Evolutionary conservation across 2,113 vertebrate species (phyloP), one percentile per base, ranked within the genome.

Genomic region (Manacus vitellinus): DNA sequence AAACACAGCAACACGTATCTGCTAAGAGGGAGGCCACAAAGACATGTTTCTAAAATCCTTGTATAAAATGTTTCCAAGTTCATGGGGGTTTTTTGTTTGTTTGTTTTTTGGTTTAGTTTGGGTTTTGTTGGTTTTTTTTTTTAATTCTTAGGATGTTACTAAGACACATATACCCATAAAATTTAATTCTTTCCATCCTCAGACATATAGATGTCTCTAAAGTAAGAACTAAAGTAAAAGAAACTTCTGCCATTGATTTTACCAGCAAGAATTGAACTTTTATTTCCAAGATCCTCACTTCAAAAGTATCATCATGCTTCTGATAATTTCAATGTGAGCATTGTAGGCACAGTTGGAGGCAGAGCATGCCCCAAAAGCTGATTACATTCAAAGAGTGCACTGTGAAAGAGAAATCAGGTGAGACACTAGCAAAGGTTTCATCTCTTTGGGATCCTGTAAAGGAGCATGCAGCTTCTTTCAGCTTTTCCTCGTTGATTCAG

Each of bases 391-490:
- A 92, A 84, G 52, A 89, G 24, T 39, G 63, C 31, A 16, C 72
- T 77, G 24, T 92, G 94, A 94, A 96, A 90, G 83, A 89, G 85
- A 96, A 94, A 91, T 78, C 62, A 85, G 66, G 14, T 0, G 2
- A 88, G 72, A 37, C 14, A 14, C 30, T 74, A n/a, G 74, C 41
- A 79, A 51, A 16, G 14, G n/a, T 30, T 93, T 85, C 6, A 74
- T 84, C 76, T 90, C 75, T 95, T 89, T 55, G 47, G 41, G 46
- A 75, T 89, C 73, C n/a, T 92, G 35, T 85, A 55, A 86, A 89
- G 25, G 55, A 81, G 11, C 83, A 72, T 56, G 44, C 22, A 81
- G 55, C 59, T 90, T 85, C 54, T 93, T 94, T 68, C 81, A 80
- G n/a, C 7, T 0, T 75, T 90, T 86, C 17, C 52, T 59, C 35